These are phyloP conservation scores for Theristicus caerulescens DNA, from an alignment of 2,113 vertebrate genomes.

Conservation along the genomic window DNA sequence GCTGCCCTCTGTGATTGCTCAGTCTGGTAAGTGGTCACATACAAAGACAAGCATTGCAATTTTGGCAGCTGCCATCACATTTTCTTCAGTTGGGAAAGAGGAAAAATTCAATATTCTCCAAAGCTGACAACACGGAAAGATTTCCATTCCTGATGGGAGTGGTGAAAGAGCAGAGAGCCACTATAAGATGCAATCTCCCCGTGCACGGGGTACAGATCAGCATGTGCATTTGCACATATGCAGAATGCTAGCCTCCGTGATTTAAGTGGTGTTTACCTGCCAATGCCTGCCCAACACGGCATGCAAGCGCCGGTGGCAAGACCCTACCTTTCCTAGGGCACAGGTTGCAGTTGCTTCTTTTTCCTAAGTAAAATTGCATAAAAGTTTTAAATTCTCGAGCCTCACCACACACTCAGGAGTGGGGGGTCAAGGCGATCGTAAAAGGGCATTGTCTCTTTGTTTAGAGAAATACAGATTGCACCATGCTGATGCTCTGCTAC, in stretches of 20 bases:
- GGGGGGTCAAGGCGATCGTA: background rate
- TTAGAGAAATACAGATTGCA: background rate
- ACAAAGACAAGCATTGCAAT: background rate
- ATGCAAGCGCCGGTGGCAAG: background rate
- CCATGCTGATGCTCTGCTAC: fast-evolving
- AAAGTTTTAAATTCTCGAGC: background rate
- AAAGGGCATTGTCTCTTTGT: background rate
- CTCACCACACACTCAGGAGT: fast-evolving
- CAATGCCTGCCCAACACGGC: background rate
- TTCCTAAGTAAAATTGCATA: background rate
- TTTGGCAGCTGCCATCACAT: background rate
- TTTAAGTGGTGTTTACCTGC: background rate
- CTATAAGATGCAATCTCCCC: background rate
- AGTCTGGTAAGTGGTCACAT: background rate
- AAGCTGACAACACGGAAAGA: background rate
- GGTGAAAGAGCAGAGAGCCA: background rate
- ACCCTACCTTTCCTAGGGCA: background rate
- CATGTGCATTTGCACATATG: background rate
- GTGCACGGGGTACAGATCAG: background rate
- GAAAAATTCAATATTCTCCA: background rate
- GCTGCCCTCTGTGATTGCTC: background rate
- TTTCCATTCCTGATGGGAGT: background rate
- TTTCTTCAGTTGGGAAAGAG: background rate
- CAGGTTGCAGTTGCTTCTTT: background rate
- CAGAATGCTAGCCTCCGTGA: background rate